These are phyloP conservation scores for Cyaniris semiargus DNA, from an alignment of 2,888 invertebrate species.

Conservation along the genomic window DNA sequence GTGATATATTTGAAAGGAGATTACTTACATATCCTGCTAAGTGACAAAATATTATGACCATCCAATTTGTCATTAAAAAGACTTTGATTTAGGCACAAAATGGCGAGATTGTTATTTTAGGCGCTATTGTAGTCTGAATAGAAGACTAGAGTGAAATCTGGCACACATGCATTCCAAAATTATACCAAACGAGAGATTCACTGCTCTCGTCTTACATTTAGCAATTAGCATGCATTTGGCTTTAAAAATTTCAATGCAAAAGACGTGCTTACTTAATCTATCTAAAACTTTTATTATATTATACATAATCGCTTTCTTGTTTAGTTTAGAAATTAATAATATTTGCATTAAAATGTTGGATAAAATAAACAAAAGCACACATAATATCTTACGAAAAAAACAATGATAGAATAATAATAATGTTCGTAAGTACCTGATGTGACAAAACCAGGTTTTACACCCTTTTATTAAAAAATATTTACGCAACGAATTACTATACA, in stretches of 20 bases:
- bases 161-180: not conserved
- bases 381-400: not conserved
- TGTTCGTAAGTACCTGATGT: not conserved
- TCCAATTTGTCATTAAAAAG: no score
- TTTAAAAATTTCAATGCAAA: not conserved
- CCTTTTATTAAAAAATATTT: no score
- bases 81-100: constrained; percentile 11
- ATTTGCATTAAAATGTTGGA: no score
- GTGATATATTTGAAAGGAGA: no score
- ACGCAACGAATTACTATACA: no score
- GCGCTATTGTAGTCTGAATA: not conserved
- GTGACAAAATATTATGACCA: not conserved
- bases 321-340: not conserved
- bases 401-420: not conserved
- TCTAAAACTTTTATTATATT: not conserved
- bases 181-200: not conserved
- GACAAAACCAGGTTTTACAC: no score
- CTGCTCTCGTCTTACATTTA: not conserved
- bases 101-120: not conserved
- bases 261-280: not conserved
- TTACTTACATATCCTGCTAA: not conserved
- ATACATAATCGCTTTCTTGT: not conserved
- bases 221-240: not conserved
- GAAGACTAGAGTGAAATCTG: not conserved
- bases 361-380: no score